A percentile compares a stretch with the other conserved stretches of the same genome.
phyloP scores from a whole-genome alignment of 2,113 vertebrate genomes.

The Microtus richardsoni region DNA sequence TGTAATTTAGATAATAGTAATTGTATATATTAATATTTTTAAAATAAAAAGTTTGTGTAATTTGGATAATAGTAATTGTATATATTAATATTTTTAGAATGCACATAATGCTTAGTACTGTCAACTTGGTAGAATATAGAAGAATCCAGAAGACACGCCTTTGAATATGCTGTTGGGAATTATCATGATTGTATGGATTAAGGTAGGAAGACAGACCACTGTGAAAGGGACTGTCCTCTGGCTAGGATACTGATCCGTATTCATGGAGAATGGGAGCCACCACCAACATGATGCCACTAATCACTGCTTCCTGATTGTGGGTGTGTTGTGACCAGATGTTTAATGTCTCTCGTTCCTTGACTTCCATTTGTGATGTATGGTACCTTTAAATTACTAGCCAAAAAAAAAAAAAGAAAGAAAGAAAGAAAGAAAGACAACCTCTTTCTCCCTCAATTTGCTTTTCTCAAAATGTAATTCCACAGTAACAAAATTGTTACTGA shows the following conservation, averaged over 20 bases:
- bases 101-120: not conserved
- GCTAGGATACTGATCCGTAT: not conserved
- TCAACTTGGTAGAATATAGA: not conserved
- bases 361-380: no score
- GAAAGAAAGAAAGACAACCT: no score
- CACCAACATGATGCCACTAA: no score
- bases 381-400: no score
- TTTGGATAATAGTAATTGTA: not conserved
- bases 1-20: not conserved
- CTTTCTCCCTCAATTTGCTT: not conserved
- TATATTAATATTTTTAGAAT: conserved; percentile 30
- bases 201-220: not conserved
- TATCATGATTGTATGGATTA: not conserved
- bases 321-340: not conserved
- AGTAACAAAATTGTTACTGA: not conserved
- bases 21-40: not conserved
- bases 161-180: not conserved
- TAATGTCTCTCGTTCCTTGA: not conserved
- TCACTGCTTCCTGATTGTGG: not conserved
- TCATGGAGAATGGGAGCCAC: not conserved
- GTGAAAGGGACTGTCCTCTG: no score
- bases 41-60: conserved; percentile 35
- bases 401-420: no score
- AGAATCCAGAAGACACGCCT: not conserved
- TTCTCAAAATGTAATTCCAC: not conserved